A percentile compares a stretch with the other conserved stretches of the same genome.
Evolutionary conservation across 2,888 invertebrate genomes (phyloP).

Genomic region (Pegoplata infirma): DNA sequence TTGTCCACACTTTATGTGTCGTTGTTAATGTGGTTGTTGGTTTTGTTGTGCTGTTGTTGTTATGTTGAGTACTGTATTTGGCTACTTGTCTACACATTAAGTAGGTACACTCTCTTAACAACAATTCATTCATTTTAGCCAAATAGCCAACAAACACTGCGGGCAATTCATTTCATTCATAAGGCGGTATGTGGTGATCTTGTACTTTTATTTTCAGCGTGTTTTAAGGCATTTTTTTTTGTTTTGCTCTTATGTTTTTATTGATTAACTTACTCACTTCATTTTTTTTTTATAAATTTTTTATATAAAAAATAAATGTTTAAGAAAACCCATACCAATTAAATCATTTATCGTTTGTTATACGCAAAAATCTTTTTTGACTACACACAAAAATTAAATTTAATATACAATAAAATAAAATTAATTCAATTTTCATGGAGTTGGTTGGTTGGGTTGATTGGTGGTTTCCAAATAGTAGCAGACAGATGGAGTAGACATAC

Average conservation of each 20-base stretch:
- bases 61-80: not conserved
- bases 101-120: not conserved
- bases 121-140: not conserved
- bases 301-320: not conserved
- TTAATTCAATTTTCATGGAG: too few relatives aligned
- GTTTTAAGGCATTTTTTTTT: not conserved
- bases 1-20: slow-evolving; percentile 44
- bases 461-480: too few relatives aligned
- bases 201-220: not conserved
- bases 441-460: too few relatives aligned
- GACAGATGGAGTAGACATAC: too few relatives aligned
- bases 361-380: slow-evolving; percentile 13
- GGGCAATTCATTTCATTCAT: not conserved
- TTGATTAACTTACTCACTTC: not conserved
- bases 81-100: not conserved
- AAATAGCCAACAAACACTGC: not conserved
- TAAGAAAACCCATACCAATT: slow-evolving; percentile 13
- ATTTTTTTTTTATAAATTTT: not conserved
- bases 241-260: too few relatives aligned
- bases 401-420: too few relatives aligned
- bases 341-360: slow-evolving; percentile 15
- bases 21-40: slow-evolving; percentile 10
- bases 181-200: not conserved
- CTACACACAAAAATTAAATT: not conserved
- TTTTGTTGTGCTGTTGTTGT: not conserved